A percentile compares a stretch with the other conserved stretches of the same genome.
These are phyloP conservation scores for Hofmannophila pseudospretella DNA, from an alignment of 2,888 invertebrate genomes.

Conservation along the genomic window DNA sequence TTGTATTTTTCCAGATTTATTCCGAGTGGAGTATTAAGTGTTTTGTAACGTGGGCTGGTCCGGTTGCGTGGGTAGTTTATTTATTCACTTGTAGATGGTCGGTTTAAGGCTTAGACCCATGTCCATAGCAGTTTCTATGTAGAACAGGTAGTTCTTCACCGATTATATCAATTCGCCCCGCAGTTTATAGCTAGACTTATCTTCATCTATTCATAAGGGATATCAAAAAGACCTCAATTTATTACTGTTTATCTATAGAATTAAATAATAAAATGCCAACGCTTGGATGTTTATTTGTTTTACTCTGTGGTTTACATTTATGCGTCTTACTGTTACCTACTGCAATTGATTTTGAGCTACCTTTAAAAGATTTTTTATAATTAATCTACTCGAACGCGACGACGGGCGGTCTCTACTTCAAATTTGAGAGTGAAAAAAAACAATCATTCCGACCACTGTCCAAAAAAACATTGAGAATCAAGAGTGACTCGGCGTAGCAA, in stretches of 20 bases:
- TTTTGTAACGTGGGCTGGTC: slow-evolving; percentile 56
- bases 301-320: too few relatives aligned
- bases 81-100: slow-evolving; percentile 56
- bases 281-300: too few relatives aligned
- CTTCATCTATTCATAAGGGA: slow-evolving; percentile 5
- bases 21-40: slow-evolving; percentile 49
- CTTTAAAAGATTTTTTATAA: too few relatives aligned
- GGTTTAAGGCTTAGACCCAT: slow-evolving; percentile 44
- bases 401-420: slow-evolving; percentile 9
- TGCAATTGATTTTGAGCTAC: too few relatives aligned
- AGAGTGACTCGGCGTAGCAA: slow-evolving; percentile 17
- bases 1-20: slow-evolving; percentile 61
- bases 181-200: slow-evolving; percentile 13
- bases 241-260: not conserved
- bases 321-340: too few relatives aligned
- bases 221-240: not conserved
- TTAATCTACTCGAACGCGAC: slow-evolving; percentile 9
- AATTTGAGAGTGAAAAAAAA: slow-evolving; percentile 1
- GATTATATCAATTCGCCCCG: slow-evolving; percentile 38
- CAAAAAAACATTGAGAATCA: slow-evolving; percentile 12
- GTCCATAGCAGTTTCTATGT: slow-evolving; percentile 44
- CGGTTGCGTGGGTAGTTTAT: slow-evolving; percentile 59
- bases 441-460: slow-evolving; percentile 10
- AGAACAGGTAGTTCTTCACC: slow-evolving; percentile 53
- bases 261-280: too few relatives aligned